Evolutionary conservation across 2,888 invertebrate species (phyloP).

Genomic region (Oligia strigilis): DNA sequence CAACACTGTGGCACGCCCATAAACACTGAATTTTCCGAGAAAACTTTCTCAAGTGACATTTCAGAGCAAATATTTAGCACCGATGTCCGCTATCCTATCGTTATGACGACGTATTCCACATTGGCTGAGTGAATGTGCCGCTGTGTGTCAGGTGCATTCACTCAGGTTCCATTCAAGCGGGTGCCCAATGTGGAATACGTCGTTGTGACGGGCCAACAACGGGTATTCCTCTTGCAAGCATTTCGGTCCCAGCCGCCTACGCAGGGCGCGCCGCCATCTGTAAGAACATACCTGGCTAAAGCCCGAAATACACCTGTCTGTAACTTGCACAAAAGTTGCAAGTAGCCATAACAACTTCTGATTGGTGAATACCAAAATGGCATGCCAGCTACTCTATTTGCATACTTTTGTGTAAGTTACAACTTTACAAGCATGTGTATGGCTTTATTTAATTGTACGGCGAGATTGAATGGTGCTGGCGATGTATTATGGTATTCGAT

Average conservation of each 20-base stretch:
- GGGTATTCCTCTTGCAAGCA: too few relatives aligned
- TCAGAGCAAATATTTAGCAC: conserved; percentile 7
- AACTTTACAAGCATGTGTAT: background rate
- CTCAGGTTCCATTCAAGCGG: too few relatives aligned
- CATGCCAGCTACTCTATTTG: background rate
- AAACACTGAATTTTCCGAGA: conserved; percentile 7
- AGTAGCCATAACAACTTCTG: background rate
- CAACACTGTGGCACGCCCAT: too few relatives aligned
- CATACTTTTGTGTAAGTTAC: background rate
- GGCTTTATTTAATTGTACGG: background rate
- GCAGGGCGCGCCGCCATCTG: too few relatives aligned
- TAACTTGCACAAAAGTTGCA: background rate
- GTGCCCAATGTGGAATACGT: too few relatives aligned
- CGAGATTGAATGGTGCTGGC: background rate
- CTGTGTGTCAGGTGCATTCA: too few relatives aligned
- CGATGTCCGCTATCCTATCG: too few relatives aligned
- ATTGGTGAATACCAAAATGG: background rate
- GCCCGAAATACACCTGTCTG: background rate
- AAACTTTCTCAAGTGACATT: conserved; percentile 10
- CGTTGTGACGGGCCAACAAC: too few relatives aligned
- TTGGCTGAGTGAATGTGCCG: too few relatives aligned
- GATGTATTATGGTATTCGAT: background rate
- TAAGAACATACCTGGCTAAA: background rate
- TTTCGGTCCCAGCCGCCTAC: too few relatives aligned
- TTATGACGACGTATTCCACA: background rate